Evolutionary conservation across 2,888 invertebrate genomes (phyloP).

Genomic region (Acanthopleura granulata): DNA sequence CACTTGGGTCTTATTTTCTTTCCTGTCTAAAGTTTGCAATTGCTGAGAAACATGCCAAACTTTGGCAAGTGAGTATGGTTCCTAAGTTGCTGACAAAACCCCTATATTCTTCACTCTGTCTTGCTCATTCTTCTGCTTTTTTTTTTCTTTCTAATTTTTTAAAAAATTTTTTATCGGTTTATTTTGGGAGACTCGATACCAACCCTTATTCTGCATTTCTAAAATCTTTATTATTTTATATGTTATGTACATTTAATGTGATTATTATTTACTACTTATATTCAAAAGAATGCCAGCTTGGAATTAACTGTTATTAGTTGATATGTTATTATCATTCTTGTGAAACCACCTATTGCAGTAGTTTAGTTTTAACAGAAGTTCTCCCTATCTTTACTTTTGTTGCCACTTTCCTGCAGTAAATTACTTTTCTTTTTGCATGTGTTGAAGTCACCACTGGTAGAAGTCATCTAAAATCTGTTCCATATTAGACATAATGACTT

Average conservation of each 20-base stretch:
- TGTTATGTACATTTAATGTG: neutral
- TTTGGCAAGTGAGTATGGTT: slow-evolving; percentile 63
- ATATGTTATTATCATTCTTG: neutral
- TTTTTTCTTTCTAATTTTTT: too few relatives aligned
- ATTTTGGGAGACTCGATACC: too few relatives aligned
- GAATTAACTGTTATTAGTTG: neutral
- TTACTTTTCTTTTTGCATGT: too few relatives aligned
- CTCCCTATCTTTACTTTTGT: neutral
- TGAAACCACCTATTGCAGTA: neutral
- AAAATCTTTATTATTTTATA: neutral
- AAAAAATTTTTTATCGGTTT: too few relatives aligned
- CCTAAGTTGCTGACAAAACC: neutral
- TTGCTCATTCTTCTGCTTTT: neutral
- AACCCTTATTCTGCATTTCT: neutral
- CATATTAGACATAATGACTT: too few relatives aligned
- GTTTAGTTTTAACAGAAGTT: neutral
- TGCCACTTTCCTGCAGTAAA: neutral
- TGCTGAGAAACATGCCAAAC: slow-evolving; percentile 60
- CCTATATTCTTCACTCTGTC: neutral
- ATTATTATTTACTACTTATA: neutral
- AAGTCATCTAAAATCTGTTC: too few relatives aligned
- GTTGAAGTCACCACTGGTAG: too few relatives aligned
- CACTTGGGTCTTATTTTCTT: slow-evolving; percentile 21
- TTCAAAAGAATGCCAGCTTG: too few relatives aligned
- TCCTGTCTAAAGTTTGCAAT: slow-evolving; percentile 48